phyloP scores from a whole-genome alignment of 2,113 vertebrate genomes.

The Lagopus leucura region DNA sequence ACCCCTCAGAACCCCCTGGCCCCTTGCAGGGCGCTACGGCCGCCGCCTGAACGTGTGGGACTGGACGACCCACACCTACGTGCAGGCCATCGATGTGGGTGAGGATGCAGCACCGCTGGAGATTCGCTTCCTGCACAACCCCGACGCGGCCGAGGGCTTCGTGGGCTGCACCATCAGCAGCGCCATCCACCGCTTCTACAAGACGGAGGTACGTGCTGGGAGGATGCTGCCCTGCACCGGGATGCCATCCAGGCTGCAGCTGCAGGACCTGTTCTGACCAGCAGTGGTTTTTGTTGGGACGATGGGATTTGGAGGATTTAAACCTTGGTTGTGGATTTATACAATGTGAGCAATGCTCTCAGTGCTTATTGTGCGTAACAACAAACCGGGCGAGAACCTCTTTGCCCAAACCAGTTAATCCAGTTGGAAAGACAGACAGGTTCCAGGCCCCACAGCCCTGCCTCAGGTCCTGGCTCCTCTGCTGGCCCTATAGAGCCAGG shows the following conservation, averaged over 20 bases:
- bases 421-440: neutral
- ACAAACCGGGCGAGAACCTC: neutral
- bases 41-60: constrained; percentile 87
- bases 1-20: neutral
- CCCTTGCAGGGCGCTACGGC: constrained; percentile 84
- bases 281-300: neutral
- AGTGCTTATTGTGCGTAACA: neutral
- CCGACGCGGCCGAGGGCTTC: constrained; percentile 81
- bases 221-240: neutral
- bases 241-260: neutral
- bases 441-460: neutral
- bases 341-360: neutral
- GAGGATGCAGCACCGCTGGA: constrained; percentile 87
- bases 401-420: neutral
- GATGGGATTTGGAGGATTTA: neutral
- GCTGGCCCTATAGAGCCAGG: neutral
- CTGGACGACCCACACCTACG: constrained; percentile 83
- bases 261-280: neutral
- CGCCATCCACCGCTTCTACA: constrained; percentile 88
- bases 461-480: neutral
- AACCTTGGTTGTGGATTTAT: neutral
- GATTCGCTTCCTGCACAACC: constrained; percentile 90
- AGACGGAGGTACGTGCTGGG: constrained; percentile 61
- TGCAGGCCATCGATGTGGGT: constrained; percentile 87
- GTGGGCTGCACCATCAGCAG: constrained; percentile 89